Base-by-base conservation (phyloP, 2,113 vertebrate species). In the Poeciliopsis occidentalis region DNA sequence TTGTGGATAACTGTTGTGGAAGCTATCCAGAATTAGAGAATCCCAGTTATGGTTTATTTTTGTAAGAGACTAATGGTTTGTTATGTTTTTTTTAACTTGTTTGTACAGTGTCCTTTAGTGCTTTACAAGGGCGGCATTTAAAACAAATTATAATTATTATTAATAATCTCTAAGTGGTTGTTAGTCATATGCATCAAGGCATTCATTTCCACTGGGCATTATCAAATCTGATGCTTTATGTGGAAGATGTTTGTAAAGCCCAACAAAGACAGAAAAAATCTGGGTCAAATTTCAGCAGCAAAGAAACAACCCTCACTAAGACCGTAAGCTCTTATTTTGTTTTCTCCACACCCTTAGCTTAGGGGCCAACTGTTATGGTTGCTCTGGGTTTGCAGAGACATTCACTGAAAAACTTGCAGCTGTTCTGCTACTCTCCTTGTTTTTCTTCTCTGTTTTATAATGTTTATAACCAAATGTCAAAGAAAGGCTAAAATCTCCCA, bases 401-500 rank as follows among this genome's bases (percentile, higher is more conserved):
- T 51, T 78, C 41, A 15, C 37, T 61, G 51, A 69, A 69, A 15
- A n/a, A 65, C 80, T 73, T 67, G 57, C 57, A 51, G 85, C 75
- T 60, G 24, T 73, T 67, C 57, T 32, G 3, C 15, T 19, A 0
- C 63, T 24, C 60, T 2, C 47, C 69, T 77, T 12, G 70, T 29
- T 76, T 80, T 69, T 67, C 61, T 15, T 84, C 17, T 4, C 1
- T 64, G 4, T 41, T 71, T 76, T 44, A 47, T 47, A 47, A 47
- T 64, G 39, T 71, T 71, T 65, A 62, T 75, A 31, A 62, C 64
- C 66, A 67, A 44, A 80, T 75, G 60, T 74, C 70, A 44, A 76
- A 8, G 61, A 63, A 72, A 63, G 26, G 11, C 39, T 76, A 67
- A 71, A 2, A n/a, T 24, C 51, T 57, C 24, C 2, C 51, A n/a